Base-by-base conservation (phyloP, 1,140 invertebrate genomes). In the Bacillus rossius region DNA sequence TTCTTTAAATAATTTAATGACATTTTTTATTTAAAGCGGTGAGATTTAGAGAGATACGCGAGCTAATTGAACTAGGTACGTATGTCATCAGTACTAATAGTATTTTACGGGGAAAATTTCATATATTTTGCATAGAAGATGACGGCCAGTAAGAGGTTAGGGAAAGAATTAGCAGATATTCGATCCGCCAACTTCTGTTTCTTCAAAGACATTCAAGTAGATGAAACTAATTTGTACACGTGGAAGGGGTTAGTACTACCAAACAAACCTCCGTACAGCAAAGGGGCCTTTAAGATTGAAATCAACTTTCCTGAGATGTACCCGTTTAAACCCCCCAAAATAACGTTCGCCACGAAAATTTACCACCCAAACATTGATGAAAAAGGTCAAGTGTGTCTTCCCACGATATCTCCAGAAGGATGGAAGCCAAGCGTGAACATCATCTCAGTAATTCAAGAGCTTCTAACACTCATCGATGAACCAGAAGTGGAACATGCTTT, bases 401-500 rank as follows among this genome's bases (percentile, higher is more conserved):
- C 82, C 3, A 85, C 86, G 38, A 82, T 86, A 43, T 77, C 74
- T 67, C 74, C 85, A 26, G 84, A 87, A 62, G 84, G 87, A 66
- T 87, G 85, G 86, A 87, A 87, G 67, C 86, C 86, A 48, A 85
- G 85, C 22, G 87, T 84, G n/a, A 83, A 40, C 13, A 61, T 51
- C 62, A 23, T 72, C 77, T 51, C 69, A 85, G 85, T 87, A 41
- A 79, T 87, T 62, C 78, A 85, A 69, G 75, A 82, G 2, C 68
- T 88, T 53, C 72, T 85, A 38, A 79, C 77, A 25, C 69, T 87
- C 58, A 80, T 90, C 23, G 81, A 87, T 65, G 84, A 87, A 61
- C 88, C 88, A 8, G 86, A 91, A 71, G 85, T 86, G 3, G 86
- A 88, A 62, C 87, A 90, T 78, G 85, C 88, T 3, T 73, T 89